Evolutionary conservation across 1,140 invertebrate genomes (phyloP).

Genomic region (Argopecten irradians): DNA sequence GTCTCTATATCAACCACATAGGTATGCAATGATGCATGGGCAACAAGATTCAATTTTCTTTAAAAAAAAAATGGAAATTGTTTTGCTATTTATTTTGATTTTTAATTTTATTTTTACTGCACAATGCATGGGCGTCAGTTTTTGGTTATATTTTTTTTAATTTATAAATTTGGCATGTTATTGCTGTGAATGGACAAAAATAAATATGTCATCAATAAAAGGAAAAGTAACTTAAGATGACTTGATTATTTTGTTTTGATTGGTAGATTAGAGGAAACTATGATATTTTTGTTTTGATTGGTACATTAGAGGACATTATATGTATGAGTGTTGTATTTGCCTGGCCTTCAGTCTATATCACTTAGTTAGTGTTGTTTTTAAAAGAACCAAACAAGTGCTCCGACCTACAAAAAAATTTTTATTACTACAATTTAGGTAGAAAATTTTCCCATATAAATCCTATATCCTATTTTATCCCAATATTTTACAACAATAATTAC

Average conservation of each 20-base stretch:
- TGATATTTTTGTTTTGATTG: slow-evolving; percentile 29
- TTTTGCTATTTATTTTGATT: neutral
- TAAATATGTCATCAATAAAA: neutral
- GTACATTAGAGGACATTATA: neutral
- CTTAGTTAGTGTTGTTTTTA: too few species aligned
- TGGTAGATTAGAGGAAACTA: slow-evolving; percentile 13
- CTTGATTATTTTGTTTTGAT: slow-evolving; percentile 27
- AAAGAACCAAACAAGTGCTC: too few species aligned
- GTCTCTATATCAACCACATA: neutral
- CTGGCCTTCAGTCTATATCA: too few species aligned
- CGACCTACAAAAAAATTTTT: too few species aligned
- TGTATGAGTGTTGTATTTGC: slow-evolving; percentile 11
- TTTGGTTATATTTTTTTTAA: slow-evolving; percentile 28
- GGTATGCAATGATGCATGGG: neutral
- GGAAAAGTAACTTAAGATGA: neutral
- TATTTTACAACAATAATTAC: too few species aligned
- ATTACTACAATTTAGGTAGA: too few species aligned
- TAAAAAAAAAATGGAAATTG: neutral
- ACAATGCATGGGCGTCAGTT: neutral
- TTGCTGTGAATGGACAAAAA: slow-evolving; percentile 1
- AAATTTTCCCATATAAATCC: too few species aligned
- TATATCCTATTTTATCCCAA: too few species aligned
- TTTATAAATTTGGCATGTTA: slow-evolving; percentile 28
- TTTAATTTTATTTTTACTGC: slow-evolving; percentile 16
- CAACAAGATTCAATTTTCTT: neutral